Percentiles rank a stretch among this genome's conserved stretches.
phyloP scores from a whole-genome alignment of 2,888 invertebrate species.

The Agonopterix heracliana region DNA sequence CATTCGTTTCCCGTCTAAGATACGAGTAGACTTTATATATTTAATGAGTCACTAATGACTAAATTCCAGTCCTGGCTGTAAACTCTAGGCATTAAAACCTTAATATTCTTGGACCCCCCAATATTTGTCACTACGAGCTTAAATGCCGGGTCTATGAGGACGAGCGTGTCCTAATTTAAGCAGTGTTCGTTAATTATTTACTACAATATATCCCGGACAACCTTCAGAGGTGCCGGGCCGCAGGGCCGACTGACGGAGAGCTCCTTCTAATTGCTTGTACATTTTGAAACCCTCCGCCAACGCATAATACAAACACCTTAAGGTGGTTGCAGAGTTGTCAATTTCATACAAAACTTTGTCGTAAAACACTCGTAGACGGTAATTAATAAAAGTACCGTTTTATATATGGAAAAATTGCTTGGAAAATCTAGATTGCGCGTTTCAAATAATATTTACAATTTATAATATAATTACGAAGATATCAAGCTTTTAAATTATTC shows the following conservation, averaged over 20 bases:
- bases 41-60: slow-evolving; percentile 40
- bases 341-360: too few species aligned
- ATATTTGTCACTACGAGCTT: slow-evolving; percentile 49
- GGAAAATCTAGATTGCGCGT: too few species aligned
- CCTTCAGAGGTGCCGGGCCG: slow-evolving; percentile 19
- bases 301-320: background rate
- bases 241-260: slow-evolving; percentile 23
- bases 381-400: too few species aligned
- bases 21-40: slow-evolving; percentile 16
- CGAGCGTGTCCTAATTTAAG: slow-evolving; percentile 39
- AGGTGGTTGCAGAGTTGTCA: too few species aligned
- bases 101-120: slow-evolving; percentile 34
- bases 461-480: too few species aligned
- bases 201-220: slow-evolving; percentile 43
- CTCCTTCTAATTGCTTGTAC: slow-evolving; percentile 49
- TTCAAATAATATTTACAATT: too few species aligned
- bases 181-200: slow-evolving; percentile 56
- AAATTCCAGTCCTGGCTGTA: slow-evolving; percentile 26
- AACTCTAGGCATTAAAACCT: background rate
- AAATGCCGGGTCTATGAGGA: slow-evolving; percentile 34
- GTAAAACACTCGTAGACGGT: too few species aligned
- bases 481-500: too few species aligned
- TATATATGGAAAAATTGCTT: too few species aligned
- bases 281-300: slow-evolving; percentile 33
- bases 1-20: slow-evolving; percentile 29